phyloP scores from a whole-genome alignment of 2,113 vertebrate species.

The Megaleporinus macrocephalus region DNA sequence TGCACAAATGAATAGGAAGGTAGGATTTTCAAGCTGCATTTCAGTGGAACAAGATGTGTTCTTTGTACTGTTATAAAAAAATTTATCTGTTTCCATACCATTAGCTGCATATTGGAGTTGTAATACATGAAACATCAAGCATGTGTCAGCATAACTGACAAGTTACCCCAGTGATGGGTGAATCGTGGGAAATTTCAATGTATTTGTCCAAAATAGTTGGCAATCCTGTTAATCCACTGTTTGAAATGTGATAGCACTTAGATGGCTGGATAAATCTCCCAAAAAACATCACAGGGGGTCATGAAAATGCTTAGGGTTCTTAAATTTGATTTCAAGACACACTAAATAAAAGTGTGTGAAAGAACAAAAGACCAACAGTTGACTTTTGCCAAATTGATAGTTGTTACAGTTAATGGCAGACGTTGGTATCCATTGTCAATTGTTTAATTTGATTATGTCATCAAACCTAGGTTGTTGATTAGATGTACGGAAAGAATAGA shows the following conservation, averaged over 20 bases:
- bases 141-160: constrained; percentile 24
- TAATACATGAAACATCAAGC: constrained; percentile 7
- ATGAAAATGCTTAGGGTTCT: neutral
- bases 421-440: neutral
- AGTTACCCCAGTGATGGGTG: neutral
- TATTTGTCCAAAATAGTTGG: neutral
- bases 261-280: neutral
- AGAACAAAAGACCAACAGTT: neutral
- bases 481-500: neutral
- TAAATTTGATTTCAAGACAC: neutral
- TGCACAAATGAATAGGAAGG: constrained; percentile 58
- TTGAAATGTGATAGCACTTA: neutral
- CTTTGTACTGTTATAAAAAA: constrained; percentile 38
- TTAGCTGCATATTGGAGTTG: neutral
- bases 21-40: constrained; percentile 52
- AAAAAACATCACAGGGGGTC: neutral
- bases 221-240: neutral
- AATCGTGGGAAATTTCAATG: neutral
- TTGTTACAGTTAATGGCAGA: neutral
- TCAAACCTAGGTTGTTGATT: constrained; percentile 2
- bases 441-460: constrained; percentile 20
- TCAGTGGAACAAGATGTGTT: constrained; percentile 56
- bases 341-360: neutral
- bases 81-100: neutral
- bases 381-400: neutral